Evolutionary conservation across 1,140 invertebrate genomes (phyloP).

Genomic region (Procambarus virginalis): DNA sequence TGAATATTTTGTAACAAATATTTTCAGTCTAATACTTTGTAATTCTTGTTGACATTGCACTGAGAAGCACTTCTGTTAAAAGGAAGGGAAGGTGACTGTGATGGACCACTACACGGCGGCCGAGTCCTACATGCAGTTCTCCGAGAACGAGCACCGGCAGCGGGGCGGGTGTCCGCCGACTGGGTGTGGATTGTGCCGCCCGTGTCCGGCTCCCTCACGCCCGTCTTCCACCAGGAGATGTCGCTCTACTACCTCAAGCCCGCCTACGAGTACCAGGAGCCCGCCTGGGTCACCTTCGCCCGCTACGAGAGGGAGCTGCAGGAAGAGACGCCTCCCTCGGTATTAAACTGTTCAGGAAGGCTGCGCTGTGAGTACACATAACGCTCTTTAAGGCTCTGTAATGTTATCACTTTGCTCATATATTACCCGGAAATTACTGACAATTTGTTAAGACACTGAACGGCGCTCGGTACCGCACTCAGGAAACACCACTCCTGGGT

Average conservation of each 20-base stretch:
- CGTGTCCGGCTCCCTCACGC: slow-evolving; percentile 89
- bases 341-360: slow-evolving; percentile 7
- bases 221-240: slow-evolving; percentile 98
- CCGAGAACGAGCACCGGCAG: slow-evolving; percentile 90
- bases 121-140: slow-evolving; percentile 95
- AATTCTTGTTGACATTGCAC: too few relatives aligned
- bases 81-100: slow-evolving; percentile 89
- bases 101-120: slow-evolving; percentile 96
- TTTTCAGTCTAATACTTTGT: too few relatives aligned
- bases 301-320: neutral
- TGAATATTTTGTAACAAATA: too few relatives aligned
- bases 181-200: slow-evolving; percentile 98
- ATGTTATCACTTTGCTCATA: too few relatives aligned
- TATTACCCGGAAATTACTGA: too few relatives aligned
- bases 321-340: neutral
- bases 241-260: slow-evolving; percentile 87
- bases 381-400: too few relatives aligned
- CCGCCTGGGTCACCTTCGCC: slow-evolving; percentile 15
- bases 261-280: slow-evolving; percentile 90
- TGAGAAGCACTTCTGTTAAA: too few relatives aligned
- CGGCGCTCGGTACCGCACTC: too few relatives aligned
- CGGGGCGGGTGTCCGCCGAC: slow-evolving; percentile 94
- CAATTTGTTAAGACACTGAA: too few relatives aligned
- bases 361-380: slow-evolving; percentile 8
- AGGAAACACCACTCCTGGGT: too few relatives aligned